phyloP scores from a whole-genome alignment of 2,888 invertebrate genomes.

The Ecdyonurus torrentis region DNA sequence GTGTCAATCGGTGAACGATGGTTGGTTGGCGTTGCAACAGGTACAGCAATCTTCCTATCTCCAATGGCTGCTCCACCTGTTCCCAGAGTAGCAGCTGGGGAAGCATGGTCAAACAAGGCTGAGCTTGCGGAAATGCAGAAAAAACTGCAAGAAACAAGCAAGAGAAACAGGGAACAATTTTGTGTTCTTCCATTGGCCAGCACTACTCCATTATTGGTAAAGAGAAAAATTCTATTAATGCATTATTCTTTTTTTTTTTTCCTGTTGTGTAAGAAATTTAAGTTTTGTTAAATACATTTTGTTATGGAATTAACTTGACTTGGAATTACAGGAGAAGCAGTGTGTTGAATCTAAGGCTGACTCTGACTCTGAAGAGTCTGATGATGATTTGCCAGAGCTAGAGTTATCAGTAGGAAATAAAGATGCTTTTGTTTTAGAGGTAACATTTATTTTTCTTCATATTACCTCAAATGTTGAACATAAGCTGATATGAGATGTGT shows the following conservation, averaged over 20 bases:
- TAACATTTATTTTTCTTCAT: conserved; percentile 21
- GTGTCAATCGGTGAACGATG: conserved; percentile 74
- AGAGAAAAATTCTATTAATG: too few relatives aligned
- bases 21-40: conserved; percentile 75
- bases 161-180: conserved; percentile 47
- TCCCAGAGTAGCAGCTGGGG: conserved; percentile 51
- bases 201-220: not conserved
- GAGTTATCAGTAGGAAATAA: conserved; percentile 58
- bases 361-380: conserved; percentile 48
- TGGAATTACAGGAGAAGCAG: not conserved
- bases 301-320: too few relatives aligned
- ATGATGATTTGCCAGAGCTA: conserved; percentile 44
- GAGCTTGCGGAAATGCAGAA: conserved; percentile 50
- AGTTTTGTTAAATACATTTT: too few relatives aligned
- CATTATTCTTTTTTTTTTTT: too few relatives aligned
- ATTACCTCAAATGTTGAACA: too few relatives aligned
- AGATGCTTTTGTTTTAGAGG: conserved; percentile 65
- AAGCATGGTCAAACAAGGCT: conserved; percentile 43
- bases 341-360: conserved; percentile 12
- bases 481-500: too few relatives aligned
- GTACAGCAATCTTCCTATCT: conserved; percentile 63
- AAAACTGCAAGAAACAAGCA: conserved; percentile 48
- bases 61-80: conserved; percentile 60
- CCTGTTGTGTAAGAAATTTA: too few relatives aligned
- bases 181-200: not conserved